phyloP scores from a whole-genome alignment of 2,113 vertebrate species.

The Austrofundulus limnaeus region DNA sequence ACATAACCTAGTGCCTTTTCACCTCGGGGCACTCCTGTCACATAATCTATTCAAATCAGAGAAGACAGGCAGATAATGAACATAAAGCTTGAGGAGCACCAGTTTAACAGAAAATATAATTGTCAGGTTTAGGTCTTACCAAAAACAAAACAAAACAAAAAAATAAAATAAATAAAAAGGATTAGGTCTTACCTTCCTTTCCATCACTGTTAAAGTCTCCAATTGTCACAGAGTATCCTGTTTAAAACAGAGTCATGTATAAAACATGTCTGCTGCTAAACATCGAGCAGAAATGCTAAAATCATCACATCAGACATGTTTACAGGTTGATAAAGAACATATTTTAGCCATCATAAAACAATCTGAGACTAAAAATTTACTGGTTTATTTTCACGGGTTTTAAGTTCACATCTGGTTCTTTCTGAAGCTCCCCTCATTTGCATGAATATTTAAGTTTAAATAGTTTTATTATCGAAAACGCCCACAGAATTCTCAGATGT shows the following conservation, averaged over 20 bases:
- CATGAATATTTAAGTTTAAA: too few species aligned
- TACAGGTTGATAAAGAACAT: too few species aligned
- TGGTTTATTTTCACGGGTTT: too few species aligned
- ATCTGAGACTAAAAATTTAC: too few species aligned
- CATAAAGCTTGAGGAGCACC: not conserved
- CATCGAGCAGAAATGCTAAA: too few species aligned
- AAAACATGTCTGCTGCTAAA: not conserved
- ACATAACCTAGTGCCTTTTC: conserved; percentile 94
- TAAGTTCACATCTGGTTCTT: too few species aligned
- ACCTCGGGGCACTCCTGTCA: conserved; percentile 94
- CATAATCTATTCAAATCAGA: conserved; percentile 83
- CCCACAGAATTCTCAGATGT: not conserved
- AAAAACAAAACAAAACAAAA: too few species aligned
- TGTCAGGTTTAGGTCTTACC: conserved; percentile 71
- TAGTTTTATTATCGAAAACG: too few species aligned
- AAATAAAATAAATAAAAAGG: too few species aligned
- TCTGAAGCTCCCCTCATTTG: too few species aligned
- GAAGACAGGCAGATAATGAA: not conserved
- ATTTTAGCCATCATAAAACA: too few species aligned
- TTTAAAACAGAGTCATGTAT: not conserved
- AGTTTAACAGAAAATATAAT: not conserved
- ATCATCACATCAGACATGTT: too few species aligned
- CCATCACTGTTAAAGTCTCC: conserved; percentile 92
- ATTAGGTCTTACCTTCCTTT: conserved; percentile 81
- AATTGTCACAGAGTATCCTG: conserved; percentile 94